A percentile compares a stretch with the other conserved stretches of the same genome.
Conservation (phyloP, 2,113 vertebrate genomes). For the Poeciliopsis occidentalis region DNA sequence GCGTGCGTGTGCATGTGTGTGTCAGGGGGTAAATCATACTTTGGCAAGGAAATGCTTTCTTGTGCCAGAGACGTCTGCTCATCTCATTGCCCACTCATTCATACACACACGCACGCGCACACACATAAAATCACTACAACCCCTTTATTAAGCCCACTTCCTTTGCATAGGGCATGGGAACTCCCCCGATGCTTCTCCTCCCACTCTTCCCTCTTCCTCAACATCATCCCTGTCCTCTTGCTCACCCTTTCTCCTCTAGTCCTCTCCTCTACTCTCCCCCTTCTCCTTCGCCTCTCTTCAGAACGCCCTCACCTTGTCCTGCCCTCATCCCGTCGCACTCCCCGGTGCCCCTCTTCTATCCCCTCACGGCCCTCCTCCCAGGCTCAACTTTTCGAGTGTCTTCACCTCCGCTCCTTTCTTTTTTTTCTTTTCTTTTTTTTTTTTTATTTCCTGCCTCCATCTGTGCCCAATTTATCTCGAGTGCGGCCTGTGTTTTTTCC, state of each 20-base stretch:
- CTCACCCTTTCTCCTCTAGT: constrained; percentile 56
- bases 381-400: constrained; percentile 46
- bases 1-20: constrained; percentile 37
- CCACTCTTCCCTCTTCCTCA: constrained; percentile 53
- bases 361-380: constrained; percentile 29
- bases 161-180: constrained; percentile 84
- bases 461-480: constrained; percentile 95
- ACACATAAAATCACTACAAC: constrained; percentile 48
- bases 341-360: constrained; percentile 34
- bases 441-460: constrained; percentile 85
- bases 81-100: constrained; percentile 72
- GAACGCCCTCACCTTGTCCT: constrained; percentile 56
- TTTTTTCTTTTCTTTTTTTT: constrained; percentile 13
- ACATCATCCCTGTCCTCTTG: constrained; percentile 64
- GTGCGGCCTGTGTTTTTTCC: constrained; percentile 82
- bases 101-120: constrained; percentile 44
- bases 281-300: constrained; percentile 47
- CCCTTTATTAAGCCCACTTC: constrained; percentile 79
- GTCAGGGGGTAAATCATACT: constrained; percentile 67
- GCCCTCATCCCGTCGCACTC: constrained; percentile 56
- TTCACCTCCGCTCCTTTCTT: constrained; percentile 40
- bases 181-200: constrained; percentile 74
- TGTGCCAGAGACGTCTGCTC: constrained; percentile 77
- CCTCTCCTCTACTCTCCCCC: constrained; percentile 6
- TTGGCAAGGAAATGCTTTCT: constrained; percentile 63